Percentiles rank a stretch among this genome's conserved stretches.
These are phyloP conservation scores for Cecropterus lyciades DNA, from an alignment of 1,140 invertebrate genomes.

Conservation along the genomic window DNA sequence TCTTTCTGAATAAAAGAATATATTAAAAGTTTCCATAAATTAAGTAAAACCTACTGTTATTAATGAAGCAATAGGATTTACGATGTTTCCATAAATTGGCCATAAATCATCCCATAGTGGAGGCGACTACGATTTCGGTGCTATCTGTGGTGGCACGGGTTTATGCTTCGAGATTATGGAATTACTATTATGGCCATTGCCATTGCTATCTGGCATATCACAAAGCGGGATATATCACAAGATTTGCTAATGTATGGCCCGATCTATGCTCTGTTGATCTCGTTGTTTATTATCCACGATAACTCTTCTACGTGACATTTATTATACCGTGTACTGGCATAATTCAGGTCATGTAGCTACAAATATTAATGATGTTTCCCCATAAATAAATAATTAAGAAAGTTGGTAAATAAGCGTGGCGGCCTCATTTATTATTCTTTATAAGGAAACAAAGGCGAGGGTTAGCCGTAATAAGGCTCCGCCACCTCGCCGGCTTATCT, in stretches of 20 bases:
- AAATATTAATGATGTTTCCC: constrained; percentile 76
- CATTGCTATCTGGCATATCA: constrained; percentile 50
- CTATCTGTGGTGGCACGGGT: constrained; percentile 37
- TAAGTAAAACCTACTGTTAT: not conserved
- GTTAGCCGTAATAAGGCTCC: constrained; percentile 84
- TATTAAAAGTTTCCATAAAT: not conserved
- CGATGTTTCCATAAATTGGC: constrained; percentile 9
- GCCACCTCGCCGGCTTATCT: constrained; percentile 84
- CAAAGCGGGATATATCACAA: constrained; percentile 46
- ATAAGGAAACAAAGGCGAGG: constrained; percentile 84
- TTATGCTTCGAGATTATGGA: constrained; percentile 63
- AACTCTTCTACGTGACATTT: constrained; percentile 21
- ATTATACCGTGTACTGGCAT: constrained; percentile 16
- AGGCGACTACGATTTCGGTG: not conserved
- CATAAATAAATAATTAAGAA: constrained; percentile 83
- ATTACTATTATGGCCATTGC: constrained; percentile 55
- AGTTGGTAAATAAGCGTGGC: constrained; percentile 79
- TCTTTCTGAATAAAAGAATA: not conserved
- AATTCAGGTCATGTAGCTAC: constrained; percentile 49
- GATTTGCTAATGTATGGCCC: constrained; percentile 44
- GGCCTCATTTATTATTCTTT: constrained; percentile 84
- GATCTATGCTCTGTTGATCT: constrained; percentile 18
- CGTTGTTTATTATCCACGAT: constrained; percentile 27
- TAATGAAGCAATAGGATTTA: not conserved
- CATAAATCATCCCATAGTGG: constrained; percentile 11